Evolutionary conservation across 2,888 invertebrate genomes (phyloP).

Genomic region (Oegoconia quadripuncta): DNA sequence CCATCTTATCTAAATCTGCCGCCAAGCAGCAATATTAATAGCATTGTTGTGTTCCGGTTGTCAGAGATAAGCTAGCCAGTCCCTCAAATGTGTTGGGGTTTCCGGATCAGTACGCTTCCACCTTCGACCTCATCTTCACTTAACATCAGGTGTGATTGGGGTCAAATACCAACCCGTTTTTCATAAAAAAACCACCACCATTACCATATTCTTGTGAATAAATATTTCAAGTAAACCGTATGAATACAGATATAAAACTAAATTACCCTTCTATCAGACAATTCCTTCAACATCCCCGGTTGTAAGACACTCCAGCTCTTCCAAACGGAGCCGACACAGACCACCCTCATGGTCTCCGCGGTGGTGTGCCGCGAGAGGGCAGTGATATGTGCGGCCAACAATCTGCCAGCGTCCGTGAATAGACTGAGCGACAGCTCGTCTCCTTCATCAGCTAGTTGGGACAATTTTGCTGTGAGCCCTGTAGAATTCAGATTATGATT

Average conservation of each 20-base stretch:
- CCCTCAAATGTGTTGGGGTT: no score
- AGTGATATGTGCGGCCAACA: slow-evolving; percentile 81
- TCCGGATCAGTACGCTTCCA: no score
- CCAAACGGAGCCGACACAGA: slow-evolving; percentile 98
- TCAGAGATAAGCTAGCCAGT: no score
- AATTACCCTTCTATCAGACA: slow-evolving; percentile 65
- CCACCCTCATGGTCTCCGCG: slow-evolving; percentile 81
- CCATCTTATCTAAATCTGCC: no score
- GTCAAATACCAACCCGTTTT: no score
- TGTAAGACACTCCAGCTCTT: slow-evolving; percentile 91
- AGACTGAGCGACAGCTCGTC: slow-evolving; percentile 84
- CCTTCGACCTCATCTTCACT: no score
- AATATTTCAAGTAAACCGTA: background rate
- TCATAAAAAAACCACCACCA: no score
- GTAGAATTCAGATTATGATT: slow-evolving; percentile 33
- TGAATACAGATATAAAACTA: background rate
- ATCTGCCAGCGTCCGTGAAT: slow-evolving; percentile 84
- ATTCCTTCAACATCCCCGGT: slow-evolving; percentile 81
- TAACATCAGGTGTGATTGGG: no score
- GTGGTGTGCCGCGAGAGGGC: slow-evolving; percentile 83
- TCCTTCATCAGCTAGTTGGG: slow-evolving; percentile 82
- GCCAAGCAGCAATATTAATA: no score
- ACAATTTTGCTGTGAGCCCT: slow-evolving; percentile 85
- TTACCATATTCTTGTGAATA: no score
- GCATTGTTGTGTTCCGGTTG: no score